These are phyloP conservation scores for Callyntrura guangdongensis DNA, from an alignment of 2,888 invertebrate species.

Conservation along the genomic window DNA sequence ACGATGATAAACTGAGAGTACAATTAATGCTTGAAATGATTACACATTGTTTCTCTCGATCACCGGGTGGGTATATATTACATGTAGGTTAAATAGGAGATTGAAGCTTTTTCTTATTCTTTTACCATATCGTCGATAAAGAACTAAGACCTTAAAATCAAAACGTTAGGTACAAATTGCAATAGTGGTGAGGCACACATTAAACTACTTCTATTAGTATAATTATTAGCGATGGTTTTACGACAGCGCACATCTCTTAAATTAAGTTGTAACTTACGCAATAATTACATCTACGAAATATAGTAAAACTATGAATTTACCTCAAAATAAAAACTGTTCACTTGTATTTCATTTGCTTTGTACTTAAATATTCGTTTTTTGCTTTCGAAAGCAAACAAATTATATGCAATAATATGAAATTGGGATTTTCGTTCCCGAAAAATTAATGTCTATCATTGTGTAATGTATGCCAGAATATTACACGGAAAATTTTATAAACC, in stretches of 20 bases:
- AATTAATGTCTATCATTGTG: background rate
- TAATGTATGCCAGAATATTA: no score
- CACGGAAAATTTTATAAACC: background rate
- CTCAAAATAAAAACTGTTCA: slow-evolving; percentile 35
- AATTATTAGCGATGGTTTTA: background rate
- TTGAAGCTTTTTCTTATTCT: no score
- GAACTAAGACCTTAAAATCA: background rate
- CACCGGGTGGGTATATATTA: slow-evolving; percentile 48
- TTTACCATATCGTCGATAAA: background rate
- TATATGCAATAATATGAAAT: background rate
- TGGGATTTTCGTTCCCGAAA: background rate
- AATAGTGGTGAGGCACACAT: background rate
- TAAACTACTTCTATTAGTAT: background rate
- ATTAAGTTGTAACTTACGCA: background rate
- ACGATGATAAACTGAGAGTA: background rate
- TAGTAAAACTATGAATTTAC: background rate
- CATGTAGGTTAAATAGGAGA: background rate
- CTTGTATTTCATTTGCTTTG: slow-evolving; percentile 49
- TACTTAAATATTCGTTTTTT: slow-evolving; percentile 43
- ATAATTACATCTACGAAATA: background rate
- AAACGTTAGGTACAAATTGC: slow-evolving; percentile 20
- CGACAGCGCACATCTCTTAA: slow-evolving; percentile 41
- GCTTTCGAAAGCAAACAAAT: background rate
- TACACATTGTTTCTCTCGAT: background rate
- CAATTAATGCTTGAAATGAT: background rate